Evolutionary conservation across 2,113 vertebrate species (phyloP), one percentile per base, ranked within the genome.

Genomic region (Pelvicachromis taeniatus): DNA sequence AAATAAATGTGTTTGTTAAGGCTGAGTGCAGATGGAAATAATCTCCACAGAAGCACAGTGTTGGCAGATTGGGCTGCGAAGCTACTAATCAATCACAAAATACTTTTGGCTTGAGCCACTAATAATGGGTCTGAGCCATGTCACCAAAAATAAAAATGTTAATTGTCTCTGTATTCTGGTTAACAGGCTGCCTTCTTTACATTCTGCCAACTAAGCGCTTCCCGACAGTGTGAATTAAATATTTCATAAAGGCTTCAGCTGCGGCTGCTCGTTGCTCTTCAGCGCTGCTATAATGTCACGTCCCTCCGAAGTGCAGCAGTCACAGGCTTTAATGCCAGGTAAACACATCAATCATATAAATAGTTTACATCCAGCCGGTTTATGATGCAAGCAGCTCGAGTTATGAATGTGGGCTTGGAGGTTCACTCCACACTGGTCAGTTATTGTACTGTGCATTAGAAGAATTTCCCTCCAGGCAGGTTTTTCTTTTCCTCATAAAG

Each of bases 341-440:
- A 86, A 89, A 84, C 86, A 81, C 91, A 92, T 94, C 89, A 54
- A 84, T 93, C 92, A 89, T 55, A 55, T 3, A 59, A 90, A 89
- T 50, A 68, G 77, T 88, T 88, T 80, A 78, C 68, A 54, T 84
- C 70, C 55, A 19, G 61, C 2, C 38, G 3, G 55, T 83, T 85
- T 85, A 81, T 78, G 85, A 88, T 77, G 68, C 78, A 78, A 86
- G 82, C 63, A 81, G 77, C 84, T 45, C 16, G 33, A 45, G 19
- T 83, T 79, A 77, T 73, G 31, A 81, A 86, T 23, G 80, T 53
- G 45, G 84, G 61, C 45, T 85, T 52, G 35, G 29, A 77, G 81
- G 52, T 87, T 84, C 83, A 73, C 52, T 63, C 45, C 13, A 6
- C 45, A 2, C 48, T 3, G 59, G 84, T 87, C 86, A 84, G 33